These are phyloP conservation scores for Tragelaphus imberbis DNA, from an alignment of 2,113 vertebrate species.

Conservation along the genomic window DNA sequence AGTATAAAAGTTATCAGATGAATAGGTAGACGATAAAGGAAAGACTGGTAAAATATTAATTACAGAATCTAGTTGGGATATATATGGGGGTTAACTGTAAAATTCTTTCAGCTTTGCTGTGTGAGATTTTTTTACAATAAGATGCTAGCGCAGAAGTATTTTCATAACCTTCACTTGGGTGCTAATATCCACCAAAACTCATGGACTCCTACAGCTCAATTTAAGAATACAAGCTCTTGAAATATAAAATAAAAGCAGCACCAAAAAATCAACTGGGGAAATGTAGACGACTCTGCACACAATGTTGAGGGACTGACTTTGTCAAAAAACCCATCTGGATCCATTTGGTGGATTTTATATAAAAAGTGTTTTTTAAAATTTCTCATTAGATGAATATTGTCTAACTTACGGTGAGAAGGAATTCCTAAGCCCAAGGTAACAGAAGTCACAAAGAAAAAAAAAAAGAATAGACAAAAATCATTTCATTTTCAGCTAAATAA, in stretches of 20 bases:
- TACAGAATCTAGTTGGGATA: not conserved
- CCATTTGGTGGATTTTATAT: not conserved
- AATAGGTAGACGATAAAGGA: not conserved
- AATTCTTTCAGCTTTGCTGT: not conserved
- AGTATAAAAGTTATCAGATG: not conserved
- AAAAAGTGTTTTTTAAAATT: not conserved
- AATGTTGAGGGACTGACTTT: not conserved
- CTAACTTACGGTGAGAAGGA: not conserved
- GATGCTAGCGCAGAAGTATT: not conserved
- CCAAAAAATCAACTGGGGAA: not conserved
- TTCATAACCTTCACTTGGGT: not conserved
- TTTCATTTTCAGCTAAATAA: not conserved
- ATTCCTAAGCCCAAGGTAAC: not conserved
- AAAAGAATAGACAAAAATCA: not conserved
- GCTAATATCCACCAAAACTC: not conserved
- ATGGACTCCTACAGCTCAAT: not conserved
- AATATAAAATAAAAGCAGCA: not conserved
- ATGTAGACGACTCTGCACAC: not conserved
- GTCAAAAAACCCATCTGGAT: not conserved
- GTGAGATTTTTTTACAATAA: slow-evolving; percentile 3
- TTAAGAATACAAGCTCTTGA: not conserved
- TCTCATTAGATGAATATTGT: not conserved
- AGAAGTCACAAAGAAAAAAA: not conserved
- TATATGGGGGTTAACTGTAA: not conserved
- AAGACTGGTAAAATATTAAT: not conserved